Conservation (phyloP, 2,888 invertebrate species). For the Torymus aiolomorphi region DNA sequence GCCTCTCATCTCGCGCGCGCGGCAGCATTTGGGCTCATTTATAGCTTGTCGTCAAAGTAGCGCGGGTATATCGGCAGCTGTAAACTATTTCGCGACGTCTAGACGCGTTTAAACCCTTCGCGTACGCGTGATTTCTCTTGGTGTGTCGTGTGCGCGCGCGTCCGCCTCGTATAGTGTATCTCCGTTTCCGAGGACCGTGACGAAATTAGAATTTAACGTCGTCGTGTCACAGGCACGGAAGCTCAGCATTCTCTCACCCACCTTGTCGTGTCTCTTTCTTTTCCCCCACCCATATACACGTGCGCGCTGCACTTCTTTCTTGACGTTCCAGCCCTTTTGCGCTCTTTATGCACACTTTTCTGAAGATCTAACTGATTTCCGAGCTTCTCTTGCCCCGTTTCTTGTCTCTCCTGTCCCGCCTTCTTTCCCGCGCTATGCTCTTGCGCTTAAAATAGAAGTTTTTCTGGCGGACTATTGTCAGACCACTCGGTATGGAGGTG, state of each 20-base stretch:
- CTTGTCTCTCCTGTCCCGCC: background rate
- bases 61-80: conserved; percentile 57
- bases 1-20: conserved; percentile 6
- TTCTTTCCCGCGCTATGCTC: background rate
- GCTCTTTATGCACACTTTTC: background rate
- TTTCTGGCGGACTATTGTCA: background rate
- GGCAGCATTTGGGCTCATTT: conserved; percentile 47
- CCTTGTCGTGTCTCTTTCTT: conserved; percentile 43
- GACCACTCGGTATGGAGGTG: background rate
- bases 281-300: conserved; percentile 1
- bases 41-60: conserved; percentile 59
- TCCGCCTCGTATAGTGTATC: background rate
- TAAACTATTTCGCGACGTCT: conserved; percentile 59
- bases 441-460: conserved; percentile 32
- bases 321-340: background rate
- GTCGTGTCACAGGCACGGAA: conserved; percentile 26
- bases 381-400: background rate
- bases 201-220: conserved; percentile 59
- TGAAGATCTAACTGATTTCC: too few relatives aligned
- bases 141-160: background rate
- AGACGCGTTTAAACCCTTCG: conserved; percentile 50
- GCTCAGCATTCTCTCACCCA: conserved; percentile 46
- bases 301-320: background rate
- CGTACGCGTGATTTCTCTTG: background rate
- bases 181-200: conserved; percentile 58